Evolutionary conservation across 2,888 invertebrate genomes (phyloP), one percentile per base, ranked within the genome.

Genomic region (Eupithecia exiguata): DNA sequence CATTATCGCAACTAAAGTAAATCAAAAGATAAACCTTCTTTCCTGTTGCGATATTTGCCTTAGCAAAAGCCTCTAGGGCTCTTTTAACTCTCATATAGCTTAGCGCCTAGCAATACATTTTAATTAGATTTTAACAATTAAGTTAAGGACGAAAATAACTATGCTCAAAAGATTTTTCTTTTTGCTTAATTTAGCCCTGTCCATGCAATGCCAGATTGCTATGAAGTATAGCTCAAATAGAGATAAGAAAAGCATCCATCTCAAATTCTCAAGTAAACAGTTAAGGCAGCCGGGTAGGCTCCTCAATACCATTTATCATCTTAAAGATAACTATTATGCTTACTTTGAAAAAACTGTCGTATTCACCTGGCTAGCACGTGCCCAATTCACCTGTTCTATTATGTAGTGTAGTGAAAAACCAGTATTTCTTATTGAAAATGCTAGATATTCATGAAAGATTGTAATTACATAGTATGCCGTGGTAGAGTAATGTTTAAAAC

Each of bases 321-420:
- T 77, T 81, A 10, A 21, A 78, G 76, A 82, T 84, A 85, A 38
- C 12, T 66, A 84, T 84, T 81, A 83, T 73, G 72, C 77, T 73
- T 40, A 69, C 69, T 73, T 78, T 81, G 77, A 77, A 86, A 87
- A 88, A 85, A 82, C 74, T 70, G 77, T n/a, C 74, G 68, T 58
- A 74, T 76, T 84, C 92, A 91, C 89, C 92, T 92, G 91, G 83
- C 85, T 72, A 87, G 87, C 93, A 88, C 92, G 93, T 91, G 92
- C 88, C 84, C 46, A 76, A 77, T 87, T 91, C 93, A 93, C 92
- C 93, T 93, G 93, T 92, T 89, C 21, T 66, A 43, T 35, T 25
- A 40, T 25, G 1, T n/a, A 14, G 49, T 53, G 49, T 9, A 53
- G 10, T 4, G 30, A 30, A n/a, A n/a, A 9, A 40, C 40, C 0